These are phyloP conservation scores for Falco peregrinus DNA, from an alignment of 2,797 vertebrate species.

Conservation along the genomic window DNA sequence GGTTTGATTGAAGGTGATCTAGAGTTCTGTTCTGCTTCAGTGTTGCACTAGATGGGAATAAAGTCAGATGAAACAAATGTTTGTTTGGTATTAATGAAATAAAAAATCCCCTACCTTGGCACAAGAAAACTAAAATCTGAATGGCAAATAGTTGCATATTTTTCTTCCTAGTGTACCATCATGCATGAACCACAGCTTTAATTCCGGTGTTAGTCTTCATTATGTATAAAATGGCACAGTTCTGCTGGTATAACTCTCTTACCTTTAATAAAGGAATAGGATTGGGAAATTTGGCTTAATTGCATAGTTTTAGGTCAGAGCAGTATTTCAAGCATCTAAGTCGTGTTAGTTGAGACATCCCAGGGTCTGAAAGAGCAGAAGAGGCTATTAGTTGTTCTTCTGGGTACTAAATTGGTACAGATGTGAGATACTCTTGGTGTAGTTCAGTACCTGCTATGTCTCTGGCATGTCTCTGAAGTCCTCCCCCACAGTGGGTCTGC, in stretches of 20 bases:
- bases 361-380: neutral
- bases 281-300: neutral
- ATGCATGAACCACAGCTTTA: neutral
- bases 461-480: neutral
- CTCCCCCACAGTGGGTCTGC: neutral
- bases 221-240: neutral
- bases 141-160: neutral
- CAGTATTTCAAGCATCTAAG: neutral
- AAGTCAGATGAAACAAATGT: slow-evolving; percentile 15
- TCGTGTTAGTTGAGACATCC: neutral
- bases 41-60: neutral
- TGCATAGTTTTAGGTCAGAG: neutral
- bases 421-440: neutral
- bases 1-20: neutral
- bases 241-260: neutral
- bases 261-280: neutral
- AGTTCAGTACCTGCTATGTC: neutral
- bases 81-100: slow-evolving; percentile 29
- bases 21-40: slow-evolving; percentile 31
- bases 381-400: neutral
- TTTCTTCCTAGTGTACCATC: neutral
- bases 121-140: neutral
- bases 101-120: neutral
- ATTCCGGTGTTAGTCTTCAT: neutral
- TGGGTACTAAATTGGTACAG: neutral